Conservation (phyloP, 1,140 invertebrate genomes). For the Hyposmocoma kahamanoa region DNA sequence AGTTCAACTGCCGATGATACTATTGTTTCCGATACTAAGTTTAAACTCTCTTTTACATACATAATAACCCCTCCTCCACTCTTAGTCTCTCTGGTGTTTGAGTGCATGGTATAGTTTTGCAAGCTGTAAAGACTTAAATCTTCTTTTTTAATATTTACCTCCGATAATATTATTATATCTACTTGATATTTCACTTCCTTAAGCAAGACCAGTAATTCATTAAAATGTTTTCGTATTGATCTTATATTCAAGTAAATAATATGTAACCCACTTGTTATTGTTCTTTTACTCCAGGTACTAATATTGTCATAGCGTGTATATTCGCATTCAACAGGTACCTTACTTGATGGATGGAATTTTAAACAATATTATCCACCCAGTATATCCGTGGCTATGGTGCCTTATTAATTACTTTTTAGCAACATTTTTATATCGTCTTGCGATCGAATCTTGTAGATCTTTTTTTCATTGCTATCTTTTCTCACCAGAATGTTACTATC, state of each 20-base stretch:
- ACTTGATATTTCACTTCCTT: neutral
- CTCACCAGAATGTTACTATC: conserved; percentile 8
- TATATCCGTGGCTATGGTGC: neutral
- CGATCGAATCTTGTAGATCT: conserved; percentile 6
- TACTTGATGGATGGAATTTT: neutral
- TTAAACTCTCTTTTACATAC: neutral
- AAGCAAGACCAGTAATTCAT: conserved; percentile 5
- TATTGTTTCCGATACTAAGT: neutral
- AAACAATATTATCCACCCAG: neutral
- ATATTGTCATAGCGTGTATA: neutral
- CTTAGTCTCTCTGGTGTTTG: neutral
- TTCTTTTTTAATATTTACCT: conserved; percentile 7
- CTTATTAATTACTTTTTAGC: neutral
- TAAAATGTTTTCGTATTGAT: conserved; percentile 7
- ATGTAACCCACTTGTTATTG: neutral
- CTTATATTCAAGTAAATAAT: conserved; percentile 7
- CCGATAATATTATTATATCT: conserved; percentile 8
- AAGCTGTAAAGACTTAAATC: conserved; percentile 4
- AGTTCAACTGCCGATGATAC: neutral
- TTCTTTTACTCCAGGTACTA: neutral
- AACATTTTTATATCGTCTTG: conserved; percentile 5
- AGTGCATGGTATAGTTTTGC: neutral
- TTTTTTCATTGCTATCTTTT: conserved; percentile 4
- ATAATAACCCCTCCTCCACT: conserved; percentile 5
- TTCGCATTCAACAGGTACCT: neutral